phyloP scores from a whole-genome alignment of 2,888 invertebrate genomes.

The Elmis aenea region DNA sequence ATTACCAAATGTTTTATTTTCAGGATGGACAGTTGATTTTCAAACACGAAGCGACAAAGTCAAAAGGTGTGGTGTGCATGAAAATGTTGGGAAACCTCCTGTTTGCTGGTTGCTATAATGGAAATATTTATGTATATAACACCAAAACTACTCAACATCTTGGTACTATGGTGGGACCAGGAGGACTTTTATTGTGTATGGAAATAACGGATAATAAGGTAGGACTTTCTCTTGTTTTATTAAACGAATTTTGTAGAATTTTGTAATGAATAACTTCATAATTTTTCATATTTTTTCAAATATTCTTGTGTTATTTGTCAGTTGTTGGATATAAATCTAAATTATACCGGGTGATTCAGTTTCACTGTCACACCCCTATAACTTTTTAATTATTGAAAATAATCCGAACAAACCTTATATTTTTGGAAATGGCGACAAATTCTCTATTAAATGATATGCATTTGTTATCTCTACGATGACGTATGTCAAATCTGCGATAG shows the following conservation, averaged over 20 bases:
- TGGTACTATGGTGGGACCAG: constrained; percentile 63
- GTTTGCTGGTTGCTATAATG: constrained; percentile 73
- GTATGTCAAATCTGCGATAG: too few species aligned
- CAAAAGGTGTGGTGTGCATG: constrained; percentile 68
- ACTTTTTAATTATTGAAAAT: too few species aligned
- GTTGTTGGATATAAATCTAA: not conserved
- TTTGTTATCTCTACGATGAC: too few species aligned
- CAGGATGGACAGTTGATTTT: constrained; percentile 60
- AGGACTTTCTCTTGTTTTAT: constrained; percentile 18
- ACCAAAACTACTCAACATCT: constrained; percentile 51
- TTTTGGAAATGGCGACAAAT: too few species aligned
- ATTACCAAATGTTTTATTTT: constrained; percentile 17
- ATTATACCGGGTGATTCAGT: too few species aligned
- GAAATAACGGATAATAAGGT: constrained; percentile 63
- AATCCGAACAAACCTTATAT: too few species aligned
- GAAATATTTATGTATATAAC: constrained; percentile 68
- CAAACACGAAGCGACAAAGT: constrained; percentile 30
- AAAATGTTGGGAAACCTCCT: constrained; percentile 58
- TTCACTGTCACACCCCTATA: too few species aligned
- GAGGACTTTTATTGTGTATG: constrained; percentile 67
- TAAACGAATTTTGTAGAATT: not conserved
- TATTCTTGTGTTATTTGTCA: constrained; percentile 3
- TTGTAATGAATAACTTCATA: not conserved
- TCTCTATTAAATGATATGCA: too few species aligned
- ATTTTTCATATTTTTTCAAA: constrained; percentile 3